Evolutionary conservation across 1,140 invertebrate genomes (phyloP), one percentile per base, ranked within the genome.

Genomic region (Paralvinella palmiformis): DNA sequence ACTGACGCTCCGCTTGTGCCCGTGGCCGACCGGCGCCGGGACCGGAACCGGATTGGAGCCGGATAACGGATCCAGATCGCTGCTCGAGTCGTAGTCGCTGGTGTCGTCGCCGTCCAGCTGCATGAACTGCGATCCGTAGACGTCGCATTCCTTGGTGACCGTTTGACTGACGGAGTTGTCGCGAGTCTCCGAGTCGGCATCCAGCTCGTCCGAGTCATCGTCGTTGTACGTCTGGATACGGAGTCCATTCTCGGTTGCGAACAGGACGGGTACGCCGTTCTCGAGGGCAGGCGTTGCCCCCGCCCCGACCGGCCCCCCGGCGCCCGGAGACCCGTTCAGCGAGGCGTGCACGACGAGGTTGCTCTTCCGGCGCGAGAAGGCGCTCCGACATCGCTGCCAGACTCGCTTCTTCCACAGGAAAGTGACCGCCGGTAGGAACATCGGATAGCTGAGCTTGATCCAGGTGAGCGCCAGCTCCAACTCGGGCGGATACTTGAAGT

Each of bases 181-280:
- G 62, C 22, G 50, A 59, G 10, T 69, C 66, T 33, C 22, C 35
- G 33, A 27, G 58, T 27, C 41, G 24, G 22, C 41, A 20, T 22
- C n/a, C 20, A 22, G 22, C 35, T 41, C 24, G 36, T 32, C 33
- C 33, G 52, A 63, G 32, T 64, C 61, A 32, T 68, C 60, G 15
- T 62, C 45, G 29, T 67, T 62, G 6, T 48, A 67, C 15, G 70
- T 76, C 63, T 73, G 67, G 20, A 77, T 71, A 52, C 74, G 73
- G 2, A 78, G 71, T n/a, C 76, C 76, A 45, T 72, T 64, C n/a
- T 74, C 69, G 3, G 74, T 78, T 10, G 76, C 76, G 71, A 78
- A 77, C 24, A 78, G 65, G 10, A 77, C 75, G 6, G 76, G 76
- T 29, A 76, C 71, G 44, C 71, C 72, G 41, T 74, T 73, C 1